phyloP scores from a whole-genome alignment of 2,113 vertebrate genomes.

The Columba livia region DNA sequence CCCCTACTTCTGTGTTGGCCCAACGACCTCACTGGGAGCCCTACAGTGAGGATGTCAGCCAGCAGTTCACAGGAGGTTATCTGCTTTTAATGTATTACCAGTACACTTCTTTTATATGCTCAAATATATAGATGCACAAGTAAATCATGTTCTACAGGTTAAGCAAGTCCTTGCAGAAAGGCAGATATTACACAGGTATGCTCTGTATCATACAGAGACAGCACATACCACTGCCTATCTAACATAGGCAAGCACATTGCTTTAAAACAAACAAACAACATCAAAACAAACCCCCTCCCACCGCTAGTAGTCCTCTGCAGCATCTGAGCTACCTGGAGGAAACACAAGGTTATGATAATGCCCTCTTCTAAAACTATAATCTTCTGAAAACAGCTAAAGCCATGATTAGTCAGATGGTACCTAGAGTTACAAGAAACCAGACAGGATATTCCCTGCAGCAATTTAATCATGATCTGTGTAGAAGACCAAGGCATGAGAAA shows the following conservation, averaged over 20 bases:
- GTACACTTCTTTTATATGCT: background rate
- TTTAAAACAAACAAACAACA: background rate
- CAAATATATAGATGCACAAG: background rate
- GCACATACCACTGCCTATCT: background rate
- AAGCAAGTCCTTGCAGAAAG: background rate
- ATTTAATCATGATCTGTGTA: background rate
- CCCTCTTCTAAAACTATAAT: background rate
- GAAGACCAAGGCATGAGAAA: background rate
- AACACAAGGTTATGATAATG: background rate
- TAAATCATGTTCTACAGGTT: background rate
- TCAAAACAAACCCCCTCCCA: background rate
- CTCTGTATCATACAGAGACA: background rate
- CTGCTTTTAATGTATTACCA: background rate
- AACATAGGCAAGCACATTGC: fast-evolving
- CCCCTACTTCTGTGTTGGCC: fast-evolving
- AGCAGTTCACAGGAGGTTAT: background rate
- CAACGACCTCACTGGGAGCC: background rate
- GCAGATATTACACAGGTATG: background rate
- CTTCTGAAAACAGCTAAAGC: background rate
- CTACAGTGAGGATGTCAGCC: background rate
- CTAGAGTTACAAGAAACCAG: background rate
- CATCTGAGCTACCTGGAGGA: background rate
- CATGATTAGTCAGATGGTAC: background rate
- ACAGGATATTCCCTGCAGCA: background rate
- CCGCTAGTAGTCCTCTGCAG: background rate